phyloP scores from a whole-genome alignment of 2,888 invertebrate genomes.

The Lagria hirta region DNA sequence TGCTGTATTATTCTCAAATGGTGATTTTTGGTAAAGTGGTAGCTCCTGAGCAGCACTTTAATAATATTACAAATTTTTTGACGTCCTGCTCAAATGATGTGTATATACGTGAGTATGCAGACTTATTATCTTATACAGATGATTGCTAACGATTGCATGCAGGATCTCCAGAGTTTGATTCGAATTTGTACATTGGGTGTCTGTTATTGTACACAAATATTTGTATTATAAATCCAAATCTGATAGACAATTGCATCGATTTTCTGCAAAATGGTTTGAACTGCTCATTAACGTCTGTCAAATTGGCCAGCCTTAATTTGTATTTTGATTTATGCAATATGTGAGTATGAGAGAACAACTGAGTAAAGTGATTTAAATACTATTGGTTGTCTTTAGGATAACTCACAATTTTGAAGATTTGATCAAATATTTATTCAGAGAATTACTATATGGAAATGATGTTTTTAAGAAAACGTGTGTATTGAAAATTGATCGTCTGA shows the following conservation, averaged over 20 bases:
- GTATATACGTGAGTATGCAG: slow-evolving; percentile 10
- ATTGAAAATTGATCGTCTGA: slow-evolving; percentile 23
- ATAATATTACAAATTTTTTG: slow-evolving; percentile 13
- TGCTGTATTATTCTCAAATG: slow-evolving; percentile 20
- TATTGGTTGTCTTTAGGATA: slow-evolving; percentile 18
- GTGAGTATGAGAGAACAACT: slow-evolving; percentile 14
- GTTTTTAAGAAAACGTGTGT: slow-evolving; percentile 24
- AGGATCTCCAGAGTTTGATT: slow-evolving; percentile 19
- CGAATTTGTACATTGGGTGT: slow-evolving; percentile 22
- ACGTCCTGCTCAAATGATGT: slow-evolving; percentile 3
- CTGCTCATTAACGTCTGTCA: slow-evolving; percentile 7
- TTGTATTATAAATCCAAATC: slow-evolving; percentile 12
- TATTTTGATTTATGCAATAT: slow-evolving; percentile 24
- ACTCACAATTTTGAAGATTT: slow-evolving; percentile 26
- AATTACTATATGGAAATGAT: slow-evolving; percentile 17
- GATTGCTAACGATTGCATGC: too few relatives aligned
- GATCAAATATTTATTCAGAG: slow-evolving; percentile 19
- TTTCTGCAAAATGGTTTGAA: slow-evolving; percentile 18
- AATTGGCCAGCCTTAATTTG: slow-evolving; percentile 18
- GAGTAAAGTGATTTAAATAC: not conserved
- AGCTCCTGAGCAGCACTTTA: slow-evolving; percentile 12
- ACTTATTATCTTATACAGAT: too few relatives aligned
- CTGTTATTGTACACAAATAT: slow-evolving; percentile 18
- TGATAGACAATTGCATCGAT: slow-evolving; percentile 15
- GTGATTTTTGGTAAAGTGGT: slow-evolving; percentile 18